These are phyloP conservation scores for Larimichthys crocea DNA, from an alignment of 2,113 vertebrate genomes.

Conservation along the genomic window DNA sequence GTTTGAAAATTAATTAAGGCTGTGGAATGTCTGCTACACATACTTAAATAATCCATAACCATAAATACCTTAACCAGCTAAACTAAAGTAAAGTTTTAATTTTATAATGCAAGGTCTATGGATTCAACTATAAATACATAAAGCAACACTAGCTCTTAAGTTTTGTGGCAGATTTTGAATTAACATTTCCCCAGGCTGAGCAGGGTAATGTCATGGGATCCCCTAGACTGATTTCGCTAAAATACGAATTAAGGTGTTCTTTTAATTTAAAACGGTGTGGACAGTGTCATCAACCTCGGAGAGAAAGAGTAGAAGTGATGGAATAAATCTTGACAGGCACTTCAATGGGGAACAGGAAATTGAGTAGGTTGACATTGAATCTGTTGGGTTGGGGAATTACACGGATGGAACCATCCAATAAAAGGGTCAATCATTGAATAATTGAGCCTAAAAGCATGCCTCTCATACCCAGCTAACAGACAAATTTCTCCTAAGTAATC, in stretches of 20 bases:
- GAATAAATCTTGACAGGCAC: conserved; percentile 11
- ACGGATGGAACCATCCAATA: neutral
- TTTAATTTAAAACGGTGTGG: neutral
- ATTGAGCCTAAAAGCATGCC: neutral
- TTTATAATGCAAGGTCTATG: neutral
- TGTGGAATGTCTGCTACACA: neutral
- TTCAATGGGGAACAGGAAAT: conserved; percentile 34
- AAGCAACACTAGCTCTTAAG: neutral
- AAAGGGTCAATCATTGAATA: conserved; percentile 32
- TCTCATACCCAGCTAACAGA: neutral
- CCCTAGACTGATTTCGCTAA: neutral
- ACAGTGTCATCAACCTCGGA: neutral
- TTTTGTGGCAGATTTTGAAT: neutral
- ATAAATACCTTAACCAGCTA: neutral
- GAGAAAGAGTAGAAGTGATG: neutral
- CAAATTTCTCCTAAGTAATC: neutral
- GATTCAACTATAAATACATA: neutral
- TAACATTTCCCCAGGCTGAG: neutral
- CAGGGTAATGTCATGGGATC: neutral
- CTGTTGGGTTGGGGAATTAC: conserved; percentile 4
- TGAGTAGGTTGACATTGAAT: conserved; percentile 43
- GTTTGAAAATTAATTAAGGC: neutral
- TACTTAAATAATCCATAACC: neutral
- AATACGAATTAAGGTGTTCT: neutral
- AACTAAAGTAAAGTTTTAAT: neutral